Evolutionary conservation across 1,140 invertebrate genomes (phyloP).

Genomic region (Nomia melanderi): DNA sequence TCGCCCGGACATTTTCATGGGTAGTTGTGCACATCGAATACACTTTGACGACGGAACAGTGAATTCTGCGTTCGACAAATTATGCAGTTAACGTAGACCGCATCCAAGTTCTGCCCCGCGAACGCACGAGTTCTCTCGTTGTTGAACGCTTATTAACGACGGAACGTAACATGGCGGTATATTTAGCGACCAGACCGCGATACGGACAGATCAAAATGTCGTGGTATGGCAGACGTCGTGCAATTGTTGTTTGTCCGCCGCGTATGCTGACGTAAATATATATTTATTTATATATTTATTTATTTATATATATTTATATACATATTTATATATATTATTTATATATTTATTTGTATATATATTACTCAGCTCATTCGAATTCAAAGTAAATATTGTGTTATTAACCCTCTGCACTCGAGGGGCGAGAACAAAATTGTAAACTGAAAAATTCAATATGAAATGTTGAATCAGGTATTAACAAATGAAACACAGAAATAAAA

Average conservation of each 20-base stretch:
- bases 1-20: constrained; percentile 43
- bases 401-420: too few relatives aligned
- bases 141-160: constrained; percentile 58
- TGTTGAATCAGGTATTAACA: too few relatives aligned
- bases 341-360: too few relatives aligned
- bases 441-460: too few relatives aligned
- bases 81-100: constrained; percentile 45
- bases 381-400: too few relatives aligned
- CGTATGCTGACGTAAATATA: too few relatives aligned
- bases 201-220: constrained; percentile 60
- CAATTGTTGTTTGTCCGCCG: constrained; percentile 56
- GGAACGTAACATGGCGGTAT: constrained; percentile 54
- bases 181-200: constrained; percentile 59
- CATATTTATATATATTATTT: too few relatives aligned
- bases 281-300: too few relatives aligned
- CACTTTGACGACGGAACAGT: constrained; percentile 54
- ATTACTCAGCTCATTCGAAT: too few relatives aligned
- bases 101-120: constrained; percentile 52
- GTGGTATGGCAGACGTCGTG: constrained; percentile 45
- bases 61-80: constrained; percentile 49
- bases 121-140: constrained; percentile 6
- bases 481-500: too few relatives aligned
- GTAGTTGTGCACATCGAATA: constrained; percentile 60
- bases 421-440: too few relatives aligned
- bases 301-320: too few relatives aligned